Evolutionary conservation across 1,140 invertebrate genomes (phyloP).

Genomic region (Drepana arcuata): DNA sequence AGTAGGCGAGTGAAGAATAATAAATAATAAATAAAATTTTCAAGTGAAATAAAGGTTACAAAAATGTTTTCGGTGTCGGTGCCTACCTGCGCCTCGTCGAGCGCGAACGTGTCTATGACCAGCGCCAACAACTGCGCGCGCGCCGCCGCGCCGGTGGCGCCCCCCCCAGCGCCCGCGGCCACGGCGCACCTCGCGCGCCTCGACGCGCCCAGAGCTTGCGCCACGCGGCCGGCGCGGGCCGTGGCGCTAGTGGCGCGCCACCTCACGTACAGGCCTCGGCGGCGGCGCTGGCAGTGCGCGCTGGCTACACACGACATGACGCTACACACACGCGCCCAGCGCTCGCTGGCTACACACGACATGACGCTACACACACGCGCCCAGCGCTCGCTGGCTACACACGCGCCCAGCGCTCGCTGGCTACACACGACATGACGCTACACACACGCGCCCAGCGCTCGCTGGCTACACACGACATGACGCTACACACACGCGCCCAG

Average conservation of each 20-base stretch:
- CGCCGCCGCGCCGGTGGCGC: background rate
- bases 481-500: constrained; percentile 1
- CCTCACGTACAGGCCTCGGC: background rate
- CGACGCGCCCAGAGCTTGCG: constrained; percentile 5
- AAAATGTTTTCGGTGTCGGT: background rate
- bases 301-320: background rate
- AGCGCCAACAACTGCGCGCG: constrained; percentile 4
- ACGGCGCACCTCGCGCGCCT: constrained; percentile 9
- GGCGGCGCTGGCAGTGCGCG: background rate
- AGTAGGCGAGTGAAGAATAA: background rate
- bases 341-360: background rate
- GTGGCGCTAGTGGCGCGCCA: too few species aligned
- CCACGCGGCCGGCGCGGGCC: constrained; percentile 2
- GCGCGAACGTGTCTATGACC: constrained; percentile 2
- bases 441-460: too few species aligned
- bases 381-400: background rate
- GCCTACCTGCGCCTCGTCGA: constrained; percentile 8
- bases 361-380: too few species aligned
- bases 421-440: too few species aligned
- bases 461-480: too few species aligned
- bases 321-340: background rate
- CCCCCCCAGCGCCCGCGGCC: constrained; percentile 3
- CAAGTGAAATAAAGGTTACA: too few species aligned
- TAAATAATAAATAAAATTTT: too few species aligned
- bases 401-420: background rate